phyloP scores from a whole-genome alignment of 2,113 vertebrate species.

The Motacilla tschutschensis region DNA sequence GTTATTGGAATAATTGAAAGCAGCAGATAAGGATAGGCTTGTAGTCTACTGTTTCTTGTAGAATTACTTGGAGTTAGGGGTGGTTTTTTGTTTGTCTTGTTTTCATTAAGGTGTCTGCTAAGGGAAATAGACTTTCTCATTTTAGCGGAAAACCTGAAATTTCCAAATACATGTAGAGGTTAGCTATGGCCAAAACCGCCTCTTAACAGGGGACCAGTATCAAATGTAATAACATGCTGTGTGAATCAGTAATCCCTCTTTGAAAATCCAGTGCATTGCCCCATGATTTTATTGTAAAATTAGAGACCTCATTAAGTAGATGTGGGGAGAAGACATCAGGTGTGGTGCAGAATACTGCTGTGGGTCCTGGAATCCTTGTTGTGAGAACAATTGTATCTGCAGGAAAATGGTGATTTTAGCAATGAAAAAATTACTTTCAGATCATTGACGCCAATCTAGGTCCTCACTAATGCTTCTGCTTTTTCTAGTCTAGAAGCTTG shows the following conservation, averaged over 20 bases:
- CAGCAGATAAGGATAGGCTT: neutral
- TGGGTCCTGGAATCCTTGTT: neutral
- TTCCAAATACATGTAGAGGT: neutral
- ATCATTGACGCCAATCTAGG: fast-evolving
- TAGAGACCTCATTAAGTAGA: neutral
- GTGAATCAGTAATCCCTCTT: neutral
- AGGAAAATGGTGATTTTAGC: neutral
- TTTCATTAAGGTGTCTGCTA: neutral
- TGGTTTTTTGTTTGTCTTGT: neutral
- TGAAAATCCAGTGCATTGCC: neutral
- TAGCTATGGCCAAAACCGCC: neutral
- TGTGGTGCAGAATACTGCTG: neutral
- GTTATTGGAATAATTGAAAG: neutral
- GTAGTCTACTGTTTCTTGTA: neutral
- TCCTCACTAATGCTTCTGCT: neutral
- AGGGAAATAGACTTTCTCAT: neutral
- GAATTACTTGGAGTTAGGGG: neutral
- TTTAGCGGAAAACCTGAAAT: neutral
- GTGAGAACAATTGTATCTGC: neutral
- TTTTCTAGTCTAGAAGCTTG: neutral
- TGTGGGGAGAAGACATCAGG: neutral
- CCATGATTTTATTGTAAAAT: neutral
- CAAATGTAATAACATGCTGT: neutral
- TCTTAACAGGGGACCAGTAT: neutral
- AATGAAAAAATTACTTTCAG: neutral